Evolutionary conservation across 2,888 invertebrate genomes (phyloP).

Genomic region (Hypomecis atomaria): DNA sequence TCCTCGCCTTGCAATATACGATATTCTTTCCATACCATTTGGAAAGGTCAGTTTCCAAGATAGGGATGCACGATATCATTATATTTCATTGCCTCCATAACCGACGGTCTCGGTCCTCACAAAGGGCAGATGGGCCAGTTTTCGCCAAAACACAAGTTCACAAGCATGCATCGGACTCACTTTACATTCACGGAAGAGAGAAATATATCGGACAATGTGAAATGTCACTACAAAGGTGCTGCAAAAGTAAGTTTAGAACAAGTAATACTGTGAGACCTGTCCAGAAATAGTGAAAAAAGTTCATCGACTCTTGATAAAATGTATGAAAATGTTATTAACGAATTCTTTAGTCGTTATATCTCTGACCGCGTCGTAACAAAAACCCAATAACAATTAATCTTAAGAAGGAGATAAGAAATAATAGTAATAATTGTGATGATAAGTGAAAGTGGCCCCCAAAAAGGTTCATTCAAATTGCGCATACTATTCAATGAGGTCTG

Average conservation of each 20-base stretch:
- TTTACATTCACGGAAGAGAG: no score
- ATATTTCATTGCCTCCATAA: constrained; percentile 65
- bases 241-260: no score
- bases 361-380: no score
- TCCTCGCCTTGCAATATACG: constrained; percentile 36
- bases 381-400: no score
- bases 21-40: constrained; percentile 38
- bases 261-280: no score
- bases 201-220: no score
- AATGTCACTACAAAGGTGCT: no score
- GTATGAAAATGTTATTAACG: no score
- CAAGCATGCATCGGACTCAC: constrained; percentile 8
- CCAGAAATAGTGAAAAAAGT: no score
- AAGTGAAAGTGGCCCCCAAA: constrained; percentile 20
- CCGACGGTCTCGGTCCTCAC: constrained; percentile 51
- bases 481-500: constrained; percentile 67
- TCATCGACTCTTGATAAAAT: no score
- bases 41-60: constrained; percentile 47
- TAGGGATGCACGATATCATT: constrained; percentile 56
- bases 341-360: no score
- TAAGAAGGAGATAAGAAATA: no score
- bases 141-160: constrained; percentile 23
- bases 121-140: constrained; percentile 29
- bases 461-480: constrained; percentile 66
- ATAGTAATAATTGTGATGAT: neutral